A percentile compares a stretch with the other conserved stretches of the same genome.
phyloP scores from a whole-genome alignment of 2,888 invertebrate species.

The Trichopoda pennipes region DNA sequence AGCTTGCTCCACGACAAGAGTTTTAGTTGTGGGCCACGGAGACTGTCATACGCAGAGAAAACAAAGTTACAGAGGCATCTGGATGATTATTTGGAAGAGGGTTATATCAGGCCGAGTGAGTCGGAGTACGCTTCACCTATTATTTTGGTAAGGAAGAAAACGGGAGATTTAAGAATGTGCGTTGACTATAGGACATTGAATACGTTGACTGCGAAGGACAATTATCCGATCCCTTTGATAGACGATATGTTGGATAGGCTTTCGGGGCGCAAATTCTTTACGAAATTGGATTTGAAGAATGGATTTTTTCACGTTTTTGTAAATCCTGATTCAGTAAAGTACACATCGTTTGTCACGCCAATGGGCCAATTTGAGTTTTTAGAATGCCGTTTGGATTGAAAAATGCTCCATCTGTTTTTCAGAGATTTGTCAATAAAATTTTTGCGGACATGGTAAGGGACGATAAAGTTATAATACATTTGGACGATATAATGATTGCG shows the following conservation, averaged over 20 bases:
- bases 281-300: no score
- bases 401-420: neutral
- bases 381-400: constrained; percentile 5
- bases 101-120: constrained; percentile 1
- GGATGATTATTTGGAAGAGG: neutral
- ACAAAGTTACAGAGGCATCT: neutral
- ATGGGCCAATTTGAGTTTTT: neutral
- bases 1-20: neutral
- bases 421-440: constrained; percentile 7
- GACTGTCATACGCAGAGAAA: constrained; percentile 2
- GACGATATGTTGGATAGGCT: no score
- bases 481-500: constrained; percentile 64
- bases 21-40: constrained; percentile 7
- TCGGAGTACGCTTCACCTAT: neutral
- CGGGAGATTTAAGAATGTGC: neutral
- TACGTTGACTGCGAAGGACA: constrained; percentile 28
- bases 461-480: constrained; percentile 37
- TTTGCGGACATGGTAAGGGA: neutral
- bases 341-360: no score
- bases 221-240: no score
- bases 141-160: neutral
- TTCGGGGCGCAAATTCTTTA: no score
- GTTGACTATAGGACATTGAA: constrained; percentile 10
- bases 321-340: neutral
- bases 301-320: neutral